Evolutionary conservation across 2,888 invertebrate species (phyloP).

Genomic region (Iselma pallidipennis): DNA sequence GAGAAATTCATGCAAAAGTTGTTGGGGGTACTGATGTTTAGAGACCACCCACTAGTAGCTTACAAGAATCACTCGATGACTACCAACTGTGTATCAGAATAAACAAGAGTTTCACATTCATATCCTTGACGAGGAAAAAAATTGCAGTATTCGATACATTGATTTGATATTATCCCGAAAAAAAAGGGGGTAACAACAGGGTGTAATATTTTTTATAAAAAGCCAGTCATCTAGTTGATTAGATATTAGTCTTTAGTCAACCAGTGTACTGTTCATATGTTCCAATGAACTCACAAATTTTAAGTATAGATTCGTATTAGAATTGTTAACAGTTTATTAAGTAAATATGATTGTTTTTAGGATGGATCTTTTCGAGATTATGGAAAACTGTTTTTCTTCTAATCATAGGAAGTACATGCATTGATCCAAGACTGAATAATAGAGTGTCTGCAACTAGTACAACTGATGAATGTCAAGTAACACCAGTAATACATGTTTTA

Average conservation of each 20-base stretch:
- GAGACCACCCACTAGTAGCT: not conserved
- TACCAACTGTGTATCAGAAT: conserved; percentile 1
- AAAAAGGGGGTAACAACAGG: conserved; percentile 5
- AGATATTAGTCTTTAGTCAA: not conserved
- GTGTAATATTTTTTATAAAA: conserved; percentile 7
- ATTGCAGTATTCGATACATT: conserved; percentile 11
- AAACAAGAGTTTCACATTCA: conserved; percentile 33
- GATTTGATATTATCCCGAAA: conserved; percentile 5
- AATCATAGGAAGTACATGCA: conserved; percentile 49
- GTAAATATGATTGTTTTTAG: too few relatives aligned
- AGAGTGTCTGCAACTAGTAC: conserved; percentile 51
- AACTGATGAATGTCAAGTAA: conserved; percentile 84
- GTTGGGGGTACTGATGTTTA: not conserved
- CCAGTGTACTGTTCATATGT: conserved; percentile 9
- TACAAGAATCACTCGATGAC: not conserved
- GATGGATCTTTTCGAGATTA: conserved; percentile 22
- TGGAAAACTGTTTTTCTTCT: conserved; percentile 40
- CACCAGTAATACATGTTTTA: conserved; percentile 88
- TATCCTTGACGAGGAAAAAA: conserved; percentile 33
- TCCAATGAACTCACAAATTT: not conserved
- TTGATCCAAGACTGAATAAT: conserved; percentile 46
- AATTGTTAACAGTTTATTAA: too few relatives aligned
- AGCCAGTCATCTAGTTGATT: not conserved
- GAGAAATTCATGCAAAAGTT: conserved; percentile 1
- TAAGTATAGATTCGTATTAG: too few relatives aligned